These are phyloP conservation scores for Nomada goodeniana DNA, from an alignment of 2,888 invertebrate species.

Conservation along the genomic window DNA sequence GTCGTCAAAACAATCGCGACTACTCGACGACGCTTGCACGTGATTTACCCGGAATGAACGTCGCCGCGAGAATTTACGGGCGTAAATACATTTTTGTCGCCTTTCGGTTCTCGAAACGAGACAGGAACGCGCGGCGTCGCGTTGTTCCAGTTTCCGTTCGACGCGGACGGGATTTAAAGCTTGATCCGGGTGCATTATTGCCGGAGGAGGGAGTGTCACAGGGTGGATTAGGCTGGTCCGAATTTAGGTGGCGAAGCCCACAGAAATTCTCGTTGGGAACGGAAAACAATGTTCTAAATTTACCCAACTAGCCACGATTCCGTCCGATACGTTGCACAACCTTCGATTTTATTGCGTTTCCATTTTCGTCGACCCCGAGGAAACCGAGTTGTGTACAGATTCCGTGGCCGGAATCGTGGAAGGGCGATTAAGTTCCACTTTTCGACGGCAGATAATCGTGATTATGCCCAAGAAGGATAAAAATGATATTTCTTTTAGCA, in stretches of 20 bases:
- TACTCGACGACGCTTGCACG: background rate
- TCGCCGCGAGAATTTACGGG: slow-evolving; percentile 1
- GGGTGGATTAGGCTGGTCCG: slow-evolving; percentile 30
- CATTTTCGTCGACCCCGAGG: slow-evolving; percentile 20
- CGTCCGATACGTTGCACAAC: slow-evolving; percentile 40
- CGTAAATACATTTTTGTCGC: slow-evolving; percentile 3
- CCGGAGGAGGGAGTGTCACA: slow-evolving; percentile 1
- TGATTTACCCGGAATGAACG: slow-evolving; percentile 3
- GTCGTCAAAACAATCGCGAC: slow-evolving; percentile 20
- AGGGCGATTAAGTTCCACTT: background rate
- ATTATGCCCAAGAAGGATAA: too few species aligned
- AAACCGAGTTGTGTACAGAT: background rate
- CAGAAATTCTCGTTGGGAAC: slow-evolving; percentile 38
- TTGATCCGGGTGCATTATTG: background rate
- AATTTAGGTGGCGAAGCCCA: slow-evolving; percentile 65
- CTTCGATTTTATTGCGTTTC: slow-evolving; percentile 43
- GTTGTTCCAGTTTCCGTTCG: background rate
- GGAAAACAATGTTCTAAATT: slow-evolving; percentile 76
- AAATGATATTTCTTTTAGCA: too few species aligned
- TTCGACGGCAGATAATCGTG: too few species aligned
- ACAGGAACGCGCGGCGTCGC: too few species aligned
- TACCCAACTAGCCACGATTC: slow-evolving; percentile 54
- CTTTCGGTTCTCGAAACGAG: background rate
- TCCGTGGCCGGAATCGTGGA: background rate
- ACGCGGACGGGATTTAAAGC: slow-evolving; percentile 2